Evolutionary conservation across 2,797 vertebrate species (phyloP).

Genomic region (Synanceia verrucosa): DNA sequence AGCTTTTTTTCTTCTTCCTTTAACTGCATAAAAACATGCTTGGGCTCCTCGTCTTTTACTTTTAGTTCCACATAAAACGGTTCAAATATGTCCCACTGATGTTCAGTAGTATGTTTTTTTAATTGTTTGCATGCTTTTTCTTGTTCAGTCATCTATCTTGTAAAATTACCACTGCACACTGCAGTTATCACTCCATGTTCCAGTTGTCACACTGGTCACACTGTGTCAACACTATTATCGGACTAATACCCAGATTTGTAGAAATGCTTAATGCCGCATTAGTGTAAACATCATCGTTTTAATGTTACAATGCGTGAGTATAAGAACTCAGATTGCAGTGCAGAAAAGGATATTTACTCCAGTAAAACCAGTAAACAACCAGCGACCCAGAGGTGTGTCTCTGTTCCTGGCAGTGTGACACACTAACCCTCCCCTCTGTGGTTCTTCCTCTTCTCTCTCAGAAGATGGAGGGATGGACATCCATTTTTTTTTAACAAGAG

Average conservation of each 20-base stretch:
- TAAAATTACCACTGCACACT: no score
- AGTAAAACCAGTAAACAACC: conserved; percentile 31
- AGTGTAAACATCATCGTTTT: neutral
- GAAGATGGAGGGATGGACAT: conserved; percentile 47
- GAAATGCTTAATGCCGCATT: neutral
- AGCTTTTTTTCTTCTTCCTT: neutral
- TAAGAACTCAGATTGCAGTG: neutral
- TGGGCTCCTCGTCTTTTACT: neutral
- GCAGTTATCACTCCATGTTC: neutral
- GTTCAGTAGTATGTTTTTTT: conserved; percentile 52
- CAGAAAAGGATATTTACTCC: neutral
- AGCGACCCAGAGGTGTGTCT: conserved; percentile 20
- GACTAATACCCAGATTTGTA: neutral
- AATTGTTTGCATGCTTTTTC: neutral
- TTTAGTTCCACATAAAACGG: neutral
- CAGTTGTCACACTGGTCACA: neutral
- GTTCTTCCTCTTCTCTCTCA: conserved; percentile 31
- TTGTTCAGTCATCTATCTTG: neutral
- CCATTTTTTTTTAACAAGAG: conserved; percentile 66
- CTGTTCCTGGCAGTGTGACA: conserved; percentile 59
- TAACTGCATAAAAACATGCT: neutral
- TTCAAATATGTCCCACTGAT: conserved; percentile 11
- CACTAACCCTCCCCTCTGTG: conserved; percentile 32
- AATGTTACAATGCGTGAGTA: neutral
- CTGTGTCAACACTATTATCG: neutral